These are phyloP conservation scores for Octopus sinensis DNA, from an alignment of 1,140 invertebrate species.

Conservation along the genomic window DNA sequence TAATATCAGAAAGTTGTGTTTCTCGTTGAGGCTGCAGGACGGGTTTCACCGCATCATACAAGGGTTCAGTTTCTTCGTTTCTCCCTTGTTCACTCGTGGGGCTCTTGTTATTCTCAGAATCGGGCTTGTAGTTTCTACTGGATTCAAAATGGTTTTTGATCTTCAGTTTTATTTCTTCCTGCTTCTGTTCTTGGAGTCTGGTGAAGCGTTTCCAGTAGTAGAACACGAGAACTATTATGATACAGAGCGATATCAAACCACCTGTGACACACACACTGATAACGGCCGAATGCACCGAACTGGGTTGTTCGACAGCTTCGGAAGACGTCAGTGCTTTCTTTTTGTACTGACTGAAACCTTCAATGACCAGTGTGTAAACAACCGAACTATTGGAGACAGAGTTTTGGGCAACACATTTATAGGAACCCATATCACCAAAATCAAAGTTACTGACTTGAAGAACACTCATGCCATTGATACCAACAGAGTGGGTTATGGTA, in stretches of 20 bases:
- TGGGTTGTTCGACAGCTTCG: background rate
- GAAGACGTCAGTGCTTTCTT: background rate
- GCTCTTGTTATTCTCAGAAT: background rate
- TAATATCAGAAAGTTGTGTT: background rate
- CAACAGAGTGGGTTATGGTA: background rate
- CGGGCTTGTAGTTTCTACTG: background rate
- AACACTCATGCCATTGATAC: background rate
- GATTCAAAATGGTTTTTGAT: background rate
- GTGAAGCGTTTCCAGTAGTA: background rate
- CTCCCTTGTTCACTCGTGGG: background rate
- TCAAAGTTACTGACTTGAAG: background rate
- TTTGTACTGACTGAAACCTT: background rate
- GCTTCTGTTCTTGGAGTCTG: background rate
- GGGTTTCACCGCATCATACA: background rate
- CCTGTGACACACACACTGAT: background rate
- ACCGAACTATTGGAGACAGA: background rate
- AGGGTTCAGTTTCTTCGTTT: background rate
- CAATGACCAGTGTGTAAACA: background rate
- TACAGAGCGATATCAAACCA: background rate
- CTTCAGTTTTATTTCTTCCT: background rate
- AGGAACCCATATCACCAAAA: background rate
- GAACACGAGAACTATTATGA: background rate
- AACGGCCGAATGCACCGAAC: background rate
- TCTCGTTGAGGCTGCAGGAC: background rate
- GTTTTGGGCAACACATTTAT: background rate